These are phyloP conservation scores for Sphaeramia orbicularis DNA, from an alignment of 2,797 vertebrate species.

Conservation along the genomic window DNA sequence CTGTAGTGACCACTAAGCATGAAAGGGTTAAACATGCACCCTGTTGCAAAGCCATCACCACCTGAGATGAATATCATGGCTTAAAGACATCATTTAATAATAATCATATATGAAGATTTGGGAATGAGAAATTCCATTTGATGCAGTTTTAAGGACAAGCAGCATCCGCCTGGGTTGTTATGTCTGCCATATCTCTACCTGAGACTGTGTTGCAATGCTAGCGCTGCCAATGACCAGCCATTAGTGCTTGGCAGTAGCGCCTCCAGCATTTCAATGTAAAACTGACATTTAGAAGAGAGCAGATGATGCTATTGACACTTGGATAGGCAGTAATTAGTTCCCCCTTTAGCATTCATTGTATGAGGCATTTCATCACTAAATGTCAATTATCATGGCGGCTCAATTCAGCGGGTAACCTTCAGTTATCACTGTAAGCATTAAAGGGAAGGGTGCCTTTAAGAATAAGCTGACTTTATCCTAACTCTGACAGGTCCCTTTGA, in stretches of 20 bases:
- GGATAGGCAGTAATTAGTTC: constrained; percentile 83
- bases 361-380: constrained; percentile 84
- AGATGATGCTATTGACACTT: constrained; percentile 81
- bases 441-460: constrained; percentile 75
- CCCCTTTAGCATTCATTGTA: constrained; percentile 80
- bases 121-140: constrained; percentile 12
- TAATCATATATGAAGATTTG: constrained; percentile 8
- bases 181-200: constrained; percentile 52
- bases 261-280: constrained; percentile 79
- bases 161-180: too few species aligned
- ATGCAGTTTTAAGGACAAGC: constrained; percentile 11
- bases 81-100: neutral
- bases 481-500: constrained; percentile 65
- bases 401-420: constrained; percentile 80
- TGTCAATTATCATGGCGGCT: constrained; percentile 86
- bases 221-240: constrained; percentile 60
- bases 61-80: neutral
- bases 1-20: too few species aligned
- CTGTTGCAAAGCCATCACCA: neutral
- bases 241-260: constrained; percentile 63
- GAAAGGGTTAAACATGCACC: too few species aligned
- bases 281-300: constrained; percentile 85
- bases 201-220: constrained; percentile 40
- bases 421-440: constrained; percentile 79
- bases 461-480: constrained; percentile 77